Conservation (phyloP, 2,113 vertebrate genomes). For the Amblyornis subalaris region DNA sequence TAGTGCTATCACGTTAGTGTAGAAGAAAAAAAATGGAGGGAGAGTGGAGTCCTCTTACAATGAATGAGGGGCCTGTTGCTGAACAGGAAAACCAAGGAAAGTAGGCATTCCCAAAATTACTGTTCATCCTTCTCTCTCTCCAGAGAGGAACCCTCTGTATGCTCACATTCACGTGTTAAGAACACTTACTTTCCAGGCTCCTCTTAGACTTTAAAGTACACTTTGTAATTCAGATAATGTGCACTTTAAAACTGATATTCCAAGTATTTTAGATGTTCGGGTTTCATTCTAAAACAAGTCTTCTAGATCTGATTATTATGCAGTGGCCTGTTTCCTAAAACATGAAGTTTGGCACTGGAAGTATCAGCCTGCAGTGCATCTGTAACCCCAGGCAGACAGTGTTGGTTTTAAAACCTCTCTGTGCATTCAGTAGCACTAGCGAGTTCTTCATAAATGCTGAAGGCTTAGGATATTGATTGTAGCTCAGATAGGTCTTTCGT, state of each 20-base stretch:
- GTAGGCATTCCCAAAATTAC: background rate
- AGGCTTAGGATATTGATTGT: background rate
- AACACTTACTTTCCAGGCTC: background rate
- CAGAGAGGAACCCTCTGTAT: background rate
- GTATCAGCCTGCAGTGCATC: background rate
- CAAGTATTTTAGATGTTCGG: background rate
- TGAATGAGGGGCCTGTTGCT: background rate
- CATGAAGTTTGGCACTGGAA: background rate
- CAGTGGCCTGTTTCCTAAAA: background rate
- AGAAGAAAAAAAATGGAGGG: background rate
- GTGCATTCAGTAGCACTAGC: background rate
- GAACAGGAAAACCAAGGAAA: background rate
- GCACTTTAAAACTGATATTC: background rate
- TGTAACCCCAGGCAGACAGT: background rate
- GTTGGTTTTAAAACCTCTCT: background rate
- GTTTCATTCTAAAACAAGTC: background rate
- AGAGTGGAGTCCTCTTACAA: background rate
- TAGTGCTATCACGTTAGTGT: background rate
- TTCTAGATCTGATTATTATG: background rate
- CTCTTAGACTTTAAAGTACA: background rate
- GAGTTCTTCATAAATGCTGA: background rate
- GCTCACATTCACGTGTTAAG: background rate
- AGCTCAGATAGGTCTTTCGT: background rate
- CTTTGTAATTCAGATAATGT: background rate
- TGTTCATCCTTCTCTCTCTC: background rate